Percentiles rank a stretch among this genome's conserved stretches.
These are phyloP conservation scores for Cheilosia vernalis DNA, from an alignment of 2,888 invertebrate species.

Conservation along the genomic window DNA sequence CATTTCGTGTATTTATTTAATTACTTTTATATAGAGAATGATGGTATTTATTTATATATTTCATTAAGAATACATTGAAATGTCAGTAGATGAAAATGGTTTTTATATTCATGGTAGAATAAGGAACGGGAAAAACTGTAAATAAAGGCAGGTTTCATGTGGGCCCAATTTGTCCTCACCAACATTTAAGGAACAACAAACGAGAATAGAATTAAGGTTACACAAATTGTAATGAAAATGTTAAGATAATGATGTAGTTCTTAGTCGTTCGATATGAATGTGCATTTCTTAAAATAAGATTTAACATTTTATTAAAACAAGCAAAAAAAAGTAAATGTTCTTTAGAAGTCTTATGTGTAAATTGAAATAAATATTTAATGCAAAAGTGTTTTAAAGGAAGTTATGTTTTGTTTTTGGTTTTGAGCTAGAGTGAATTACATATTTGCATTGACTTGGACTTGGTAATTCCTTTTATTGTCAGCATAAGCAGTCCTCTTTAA, in stretches of 20 bases:
- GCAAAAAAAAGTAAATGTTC: constrained; percentile 36
- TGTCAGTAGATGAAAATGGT: not conserved
- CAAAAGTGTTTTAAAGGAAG: not conserved
- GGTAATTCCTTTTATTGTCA: too few species aligned
- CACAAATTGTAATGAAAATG: constrained; percentile 41
- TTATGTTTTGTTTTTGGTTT: not conserved
- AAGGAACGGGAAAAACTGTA: constrained; percentile 35
- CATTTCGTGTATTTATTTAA: constrained; percentile 14
- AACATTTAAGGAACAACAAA: constrained; percentile 25
- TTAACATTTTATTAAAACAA: constrained; percentile 18
- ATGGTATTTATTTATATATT: constrained; percentile 5
- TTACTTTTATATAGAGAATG: constrained; percentile 1
- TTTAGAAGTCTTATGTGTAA: constrained; percentile 53
- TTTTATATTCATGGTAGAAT: constrained; percentile 19
- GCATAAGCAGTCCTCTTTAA: too few species aligned
- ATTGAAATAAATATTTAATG: constrained; percentile 64
- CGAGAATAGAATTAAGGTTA: constrained; percentile 20
- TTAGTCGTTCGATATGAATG: constrained; percentile 66
- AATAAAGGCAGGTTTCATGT: constrained; percentile 72
- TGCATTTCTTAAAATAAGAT: constrained; percentile 68
- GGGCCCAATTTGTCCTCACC: constrained; percentile 69
- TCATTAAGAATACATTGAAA: not conserved
- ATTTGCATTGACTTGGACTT: too few species aligned
- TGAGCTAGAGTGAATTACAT: too few species aligned
- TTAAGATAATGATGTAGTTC: constrained; percentile 37